Conservation (phyloP, 2,888 invertebrate species). For the Onchidella celtica region DNA sequence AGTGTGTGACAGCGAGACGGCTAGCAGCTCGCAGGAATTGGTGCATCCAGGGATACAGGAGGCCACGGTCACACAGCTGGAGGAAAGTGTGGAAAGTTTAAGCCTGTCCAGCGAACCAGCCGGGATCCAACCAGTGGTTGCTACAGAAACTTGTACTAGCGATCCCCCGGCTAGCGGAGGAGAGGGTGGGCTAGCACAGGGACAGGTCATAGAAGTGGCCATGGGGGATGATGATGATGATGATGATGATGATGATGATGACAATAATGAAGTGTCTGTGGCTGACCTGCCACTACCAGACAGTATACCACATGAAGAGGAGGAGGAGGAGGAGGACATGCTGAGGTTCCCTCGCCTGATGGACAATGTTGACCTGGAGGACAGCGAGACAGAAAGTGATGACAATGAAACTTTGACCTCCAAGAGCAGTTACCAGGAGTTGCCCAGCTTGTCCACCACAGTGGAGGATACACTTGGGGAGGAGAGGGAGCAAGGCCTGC, state of each 20-base stretch:
- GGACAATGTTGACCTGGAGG: background rate
- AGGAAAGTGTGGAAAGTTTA: slow-evolving; percentile 35
- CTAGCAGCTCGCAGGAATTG: background rate
- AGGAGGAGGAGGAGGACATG: background rate
- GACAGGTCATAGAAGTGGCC: background rate
- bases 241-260: slow-evolving; percentile 33
- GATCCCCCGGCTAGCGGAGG: background rate
- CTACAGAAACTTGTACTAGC: background rate
- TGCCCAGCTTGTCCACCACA: slow-evolving; percentile 25
- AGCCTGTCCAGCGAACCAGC: background rate
- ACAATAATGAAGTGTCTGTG: slow-evolving; percentile 30
- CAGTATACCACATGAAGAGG: background rate
- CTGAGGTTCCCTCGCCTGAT: background rate
- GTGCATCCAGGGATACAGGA: slow-evolving; percentile 42
- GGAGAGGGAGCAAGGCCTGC: slow-evolving; percentile 7
- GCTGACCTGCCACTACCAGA: slow-evolving; percentile 37
- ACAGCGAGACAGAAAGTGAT: slow-evolving; percentile 31
- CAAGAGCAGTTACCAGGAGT: slow-evolving; percentile 12
- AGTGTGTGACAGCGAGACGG: too few relatives aligned
- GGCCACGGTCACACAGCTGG: slow-evolving; percentile 26
- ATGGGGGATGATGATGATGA: background rate
- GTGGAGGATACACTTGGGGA: slow-evolving; percentile 33
- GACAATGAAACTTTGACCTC: slow-evolving; percentile 33
- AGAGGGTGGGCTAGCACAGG: background rate
- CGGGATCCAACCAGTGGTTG: background rate